Conservation (phyloP, 2,888 invertebrate genomes). For the Drosophila villosipedis region DNA sequence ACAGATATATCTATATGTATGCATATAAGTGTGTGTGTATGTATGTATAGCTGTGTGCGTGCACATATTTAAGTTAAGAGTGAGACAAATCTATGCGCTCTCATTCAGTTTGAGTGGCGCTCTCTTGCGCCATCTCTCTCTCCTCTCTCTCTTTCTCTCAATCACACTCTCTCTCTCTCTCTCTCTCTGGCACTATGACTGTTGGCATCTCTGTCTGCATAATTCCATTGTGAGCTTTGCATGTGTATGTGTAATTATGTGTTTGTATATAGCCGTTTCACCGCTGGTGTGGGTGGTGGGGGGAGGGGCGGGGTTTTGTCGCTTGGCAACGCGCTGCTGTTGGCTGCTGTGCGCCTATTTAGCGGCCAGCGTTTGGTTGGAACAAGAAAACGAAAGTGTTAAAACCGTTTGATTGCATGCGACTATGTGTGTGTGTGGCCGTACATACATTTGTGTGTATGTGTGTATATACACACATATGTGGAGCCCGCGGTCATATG, state of each 20-base stretch:
- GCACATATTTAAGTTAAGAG: neutral
- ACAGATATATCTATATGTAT: neutral
- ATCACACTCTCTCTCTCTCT: neutral
- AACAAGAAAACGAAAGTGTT: slow-evolving; percentile 86
- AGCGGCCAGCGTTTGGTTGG: slow-evolving; percentile 85
- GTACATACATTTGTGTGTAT: neutral
- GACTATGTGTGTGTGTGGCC: slow-evolving; percentile 20
- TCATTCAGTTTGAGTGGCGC: neutral
- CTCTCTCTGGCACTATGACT: neutral
- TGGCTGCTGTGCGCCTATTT: slow-evolving; percentile 82
- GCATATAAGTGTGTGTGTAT: neutral
- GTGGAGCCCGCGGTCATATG: slow-evolving; percentile 70
- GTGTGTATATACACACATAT: slow-evolving; percentile 32
- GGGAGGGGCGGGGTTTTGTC: slow-evolving; percentile 15
- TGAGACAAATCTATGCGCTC: neutral
- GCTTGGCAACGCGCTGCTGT: slow-evolving; percentile 53
- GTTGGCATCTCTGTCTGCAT: slow-evolving; percentile 7
- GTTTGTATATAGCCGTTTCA: slow-evolving; percentile 9
- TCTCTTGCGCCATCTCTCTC: neutral
- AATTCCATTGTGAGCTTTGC: neutral
- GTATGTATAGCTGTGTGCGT: slow-evolving; percentile 1
- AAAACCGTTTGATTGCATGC: slow-evolving; percentile 38
- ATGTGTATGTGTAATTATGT: neutral
- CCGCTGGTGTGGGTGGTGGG: neutral
- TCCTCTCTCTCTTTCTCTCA: neutral